Evolutionary conservation across 2,888 invertebrate genomes (phyloP).

Genomic region (Phragmatobia fuliginosa): DNA sequence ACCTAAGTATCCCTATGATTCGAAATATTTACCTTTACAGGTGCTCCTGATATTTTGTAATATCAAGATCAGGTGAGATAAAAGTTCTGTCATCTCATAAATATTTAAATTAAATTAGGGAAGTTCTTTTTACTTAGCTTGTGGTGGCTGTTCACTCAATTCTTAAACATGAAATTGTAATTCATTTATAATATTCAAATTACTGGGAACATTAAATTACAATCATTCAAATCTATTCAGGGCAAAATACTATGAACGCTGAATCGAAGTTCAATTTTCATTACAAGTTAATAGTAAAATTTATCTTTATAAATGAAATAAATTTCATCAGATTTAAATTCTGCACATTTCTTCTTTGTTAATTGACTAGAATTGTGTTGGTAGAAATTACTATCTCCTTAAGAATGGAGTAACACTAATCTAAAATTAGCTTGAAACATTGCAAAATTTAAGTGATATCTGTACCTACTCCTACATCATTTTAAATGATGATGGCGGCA

Average conservation of each 20-base stretch:
- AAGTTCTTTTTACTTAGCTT: constrained; percentile 20
- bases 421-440: too few species aligned
- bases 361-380: too few species aligned
- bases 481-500: too few species aligned
- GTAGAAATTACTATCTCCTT: too few species aligned
- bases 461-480: too few species aligned
- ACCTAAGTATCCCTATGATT: constrained; percentile 21
- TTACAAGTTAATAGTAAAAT: not conserved
- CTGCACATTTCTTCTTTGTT: too few species aligned
- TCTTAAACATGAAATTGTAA: constrained; percentile 10
- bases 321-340: too few species aligned
- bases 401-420: too few species aligned
- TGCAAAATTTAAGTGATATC: too few species aligned
- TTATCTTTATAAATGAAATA: too few species aligned
- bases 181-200: constrained; percentile 9
- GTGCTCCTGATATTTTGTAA: constrained; percentile 40
- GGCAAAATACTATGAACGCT: not conserved
- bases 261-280: not conserved
- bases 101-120: constrained; percentile 42
- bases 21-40: constrained; percentile 39
- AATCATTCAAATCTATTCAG: not conserved
- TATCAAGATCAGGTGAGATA: constrained; percentile 27
- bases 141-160: constrained; percentile 9
- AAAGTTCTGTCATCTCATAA: constrained; percentile 37
- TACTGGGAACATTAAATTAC: not conserved